Percentiles rank a stretch among this genome's conserved stretches.
phyloP scores from a whole-genome alignment of 2,888 invertebrate genomes.

The Peribatodes rhomboidaria region DNA sequence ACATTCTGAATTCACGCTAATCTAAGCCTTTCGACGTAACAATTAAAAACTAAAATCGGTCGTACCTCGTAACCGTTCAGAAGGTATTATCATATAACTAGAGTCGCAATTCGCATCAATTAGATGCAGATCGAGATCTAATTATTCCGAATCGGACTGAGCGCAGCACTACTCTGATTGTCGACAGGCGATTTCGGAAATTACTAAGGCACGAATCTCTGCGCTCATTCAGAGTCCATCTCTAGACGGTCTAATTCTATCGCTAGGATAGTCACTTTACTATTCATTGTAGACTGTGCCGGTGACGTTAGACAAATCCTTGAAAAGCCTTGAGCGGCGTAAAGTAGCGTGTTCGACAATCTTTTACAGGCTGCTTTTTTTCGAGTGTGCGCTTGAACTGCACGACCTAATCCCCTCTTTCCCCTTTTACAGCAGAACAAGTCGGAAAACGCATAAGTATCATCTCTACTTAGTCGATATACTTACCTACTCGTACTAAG shows the following conservation, averaged over 20 bases:
- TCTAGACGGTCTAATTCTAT: slow-evolving; percentile 65
- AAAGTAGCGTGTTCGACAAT: no score
- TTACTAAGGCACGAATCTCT: slow-evolving; percentile 79
- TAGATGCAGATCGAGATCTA: slow-evolving; percentile 81
- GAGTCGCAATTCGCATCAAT: slow-evolving; percentile 71
- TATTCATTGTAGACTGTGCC: no score
- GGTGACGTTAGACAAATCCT: no score
- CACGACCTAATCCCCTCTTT: no score
- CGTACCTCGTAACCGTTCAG: slow-evolving; percentile 41
- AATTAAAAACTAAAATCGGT: slow-evolving; percentile 15
- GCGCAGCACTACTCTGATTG: slow-evolving; percentile 81
- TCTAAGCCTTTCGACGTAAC: not conserved
- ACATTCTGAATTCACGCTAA: no score
- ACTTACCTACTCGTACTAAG: no score
- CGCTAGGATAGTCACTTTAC: not conserved
- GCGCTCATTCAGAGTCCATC: slow-evolving; percentile 67
- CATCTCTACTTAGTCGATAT: no score
- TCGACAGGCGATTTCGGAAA: slow-evolving; percentile 85
- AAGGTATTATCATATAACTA: slow-evolving; percentile 60
- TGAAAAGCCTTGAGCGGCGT: no score
- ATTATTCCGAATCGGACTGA: slow-evolving; percentile 77
- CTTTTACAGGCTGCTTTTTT: no score
- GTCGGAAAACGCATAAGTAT: no score
- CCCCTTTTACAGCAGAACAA: no score
- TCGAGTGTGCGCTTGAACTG: no score